Evolutionary conservation across 2,888 invertebrate genomes (phyloP).

Genomic region (Dolomedes plantarius): DNA sequence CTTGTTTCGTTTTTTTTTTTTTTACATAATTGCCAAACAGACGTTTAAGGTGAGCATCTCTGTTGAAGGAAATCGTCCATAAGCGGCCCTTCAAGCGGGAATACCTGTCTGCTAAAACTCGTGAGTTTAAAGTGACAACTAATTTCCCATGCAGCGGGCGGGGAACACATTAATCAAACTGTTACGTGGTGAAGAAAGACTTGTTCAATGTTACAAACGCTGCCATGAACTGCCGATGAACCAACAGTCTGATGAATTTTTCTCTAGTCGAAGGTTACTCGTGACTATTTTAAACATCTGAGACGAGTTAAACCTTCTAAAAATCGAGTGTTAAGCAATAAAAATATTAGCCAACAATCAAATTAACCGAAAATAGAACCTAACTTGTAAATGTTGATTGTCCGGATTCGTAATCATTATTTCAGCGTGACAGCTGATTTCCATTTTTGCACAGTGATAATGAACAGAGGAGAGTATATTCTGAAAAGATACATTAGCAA

Average conservation of each 20-base stretch:
- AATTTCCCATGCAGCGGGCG: neutral
- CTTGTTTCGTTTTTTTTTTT: neutral
- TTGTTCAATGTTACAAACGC: neutral
- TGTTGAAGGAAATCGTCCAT: neutral
- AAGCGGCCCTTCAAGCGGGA: neutral
- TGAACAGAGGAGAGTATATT: too few species aligned
- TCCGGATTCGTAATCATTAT: too few species aligned
- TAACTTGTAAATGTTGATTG: too few species aligned
- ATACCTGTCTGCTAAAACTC: too few species aligned
- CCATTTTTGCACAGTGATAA: too few species aligned
- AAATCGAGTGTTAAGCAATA: too few species aligned
- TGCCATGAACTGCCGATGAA: constrained; percentile 5
- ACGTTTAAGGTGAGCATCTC: neutral
- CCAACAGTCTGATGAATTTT: neutral
- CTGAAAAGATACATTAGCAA: too few species aligned
- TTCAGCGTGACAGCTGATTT: too few species aligned
- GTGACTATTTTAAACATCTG: neutral
- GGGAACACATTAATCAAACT: neutral
- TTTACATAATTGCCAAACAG: neutral
- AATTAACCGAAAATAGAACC: too few species aligned
- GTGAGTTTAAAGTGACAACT: neutral
- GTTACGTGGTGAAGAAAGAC: neutral
- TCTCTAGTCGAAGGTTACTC: neutral
- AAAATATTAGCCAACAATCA: too few species aligned
- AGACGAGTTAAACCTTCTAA: too few species aligned